Evolutionary conservation across 2,113 vertebrate species (phyloP).

Genomic region (Probosciger aterrimus): DNA sequence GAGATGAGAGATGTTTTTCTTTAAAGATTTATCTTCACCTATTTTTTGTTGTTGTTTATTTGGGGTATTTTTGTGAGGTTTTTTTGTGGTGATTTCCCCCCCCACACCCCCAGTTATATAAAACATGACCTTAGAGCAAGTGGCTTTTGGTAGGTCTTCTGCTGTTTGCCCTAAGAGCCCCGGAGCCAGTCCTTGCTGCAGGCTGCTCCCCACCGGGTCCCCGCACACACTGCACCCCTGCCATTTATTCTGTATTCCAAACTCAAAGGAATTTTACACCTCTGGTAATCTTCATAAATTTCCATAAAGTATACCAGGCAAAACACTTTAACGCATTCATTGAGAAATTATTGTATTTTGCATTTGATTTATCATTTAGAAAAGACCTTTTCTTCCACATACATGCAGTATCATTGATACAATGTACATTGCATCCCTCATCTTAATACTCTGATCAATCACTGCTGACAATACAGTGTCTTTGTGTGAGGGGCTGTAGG

Average conservation of each 20-base stretch:
- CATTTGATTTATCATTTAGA: slow-evolving; percentile 79
- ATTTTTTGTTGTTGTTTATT: background rate
- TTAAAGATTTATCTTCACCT: background rate
- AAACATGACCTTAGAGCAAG: background rate
- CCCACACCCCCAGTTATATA: background rate
- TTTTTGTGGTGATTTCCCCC: background rate
- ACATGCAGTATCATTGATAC: slow-evolving; percentile 82
- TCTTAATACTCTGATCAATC: slow-evolving; percentile 94
- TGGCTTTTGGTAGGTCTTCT: background rate
- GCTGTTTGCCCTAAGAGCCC: background rate
- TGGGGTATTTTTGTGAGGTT: background rate
- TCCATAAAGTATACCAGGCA: slow-evolving; percentile 48
- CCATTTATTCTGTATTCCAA: background rate
- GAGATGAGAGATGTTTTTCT: background rate
- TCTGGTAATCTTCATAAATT: slow-evolving; percentile 57
- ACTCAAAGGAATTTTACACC: background rate
- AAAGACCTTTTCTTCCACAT: slow-evolving; percentile 76
- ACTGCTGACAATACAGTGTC: slow-evolving; percentile 86
- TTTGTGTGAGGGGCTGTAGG: slow-evolving; percentile 88
- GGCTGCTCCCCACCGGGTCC: accelerated
- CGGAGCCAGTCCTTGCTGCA: background rate
- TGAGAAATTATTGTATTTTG: slow-evolving; percentile 77
- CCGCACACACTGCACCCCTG: background rate
- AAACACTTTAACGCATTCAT: slow-evolving; percentile 3
- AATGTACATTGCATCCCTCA: slow-evolving; percentile 80